Evolutionary conservation across 53 echinoderm and acorn worm genomes (phyloP).

Genomic region (Antedon mediterranea): DNA sequence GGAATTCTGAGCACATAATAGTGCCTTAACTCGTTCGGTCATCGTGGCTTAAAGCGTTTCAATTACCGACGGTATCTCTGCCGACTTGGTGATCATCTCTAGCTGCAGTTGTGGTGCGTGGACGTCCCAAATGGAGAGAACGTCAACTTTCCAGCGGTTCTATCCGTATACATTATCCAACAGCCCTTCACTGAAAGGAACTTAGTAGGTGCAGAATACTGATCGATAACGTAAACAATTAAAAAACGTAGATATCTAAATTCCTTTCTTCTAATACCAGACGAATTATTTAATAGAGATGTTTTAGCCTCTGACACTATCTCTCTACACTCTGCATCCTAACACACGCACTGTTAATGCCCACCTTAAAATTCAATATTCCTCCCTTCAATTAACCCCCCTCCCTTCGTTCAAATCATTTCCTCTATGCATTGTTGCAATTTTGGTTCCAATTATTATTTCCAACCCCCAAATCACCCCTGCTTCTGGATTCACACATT

Average conservation of each 20-base stretch:
- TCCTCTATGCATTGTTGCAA: no score
- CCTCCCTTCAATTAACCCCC: no score
- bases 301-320: background rate
- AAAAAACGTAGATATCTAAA: background rate
- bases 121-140: background rate
- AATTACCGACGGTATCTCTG: background rate
- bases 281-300: background rate
- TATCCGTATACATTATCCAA: background rate
- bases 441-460: no score
- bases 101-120: background rate
- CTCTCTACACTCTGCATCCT: background rate
- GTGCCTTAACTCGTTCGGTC: conserved; percentile 1
- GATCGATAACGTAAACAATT: background rate
- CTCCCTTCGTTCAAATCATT: no score
- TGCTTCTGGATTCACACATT: no score
- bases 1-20: background rate
- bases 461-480: no score
- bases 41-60: background rate
- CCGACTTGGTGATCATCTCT: background rate
- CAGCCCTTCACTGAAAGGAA: conserved; percentile 1
- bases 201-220: background rate
- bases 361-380: no score
- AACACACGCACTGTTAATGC: no score
- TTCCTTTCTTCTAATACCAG: background rate
- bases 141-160: background rate